Base-by-base conservation (phyloP, 2,113 vertebrate species). In the Oostethus manadensis region DNA sequence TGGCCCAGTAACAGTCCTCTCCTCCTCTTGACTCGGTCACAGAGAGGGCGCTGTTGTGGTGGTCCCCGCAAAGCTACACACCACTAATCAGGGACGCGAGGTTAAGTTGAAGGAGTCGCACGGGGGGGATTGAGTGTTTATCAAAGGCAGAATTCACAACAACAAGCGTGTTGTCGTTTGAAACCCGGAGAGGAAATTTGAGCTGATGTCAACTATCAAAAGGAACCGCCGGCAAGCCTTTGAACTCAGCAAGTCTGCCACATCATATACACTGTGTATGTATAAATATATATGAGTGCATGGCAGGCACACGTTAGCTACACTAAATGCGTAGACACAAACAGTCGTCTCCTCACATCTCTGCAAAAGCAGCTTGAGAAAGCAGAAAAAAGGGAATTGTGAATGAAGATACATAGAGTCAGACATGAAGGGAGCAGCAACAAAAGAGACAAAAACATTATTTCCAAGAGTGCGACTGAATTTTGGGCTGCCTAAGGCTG, bases 211-310 rank as follows among this genome's bases (percentile, higher is more conserved):
- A 42, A 13, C 69, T 62, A 72, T 79, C 47, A 81, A 74, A 51
- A 53, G 63, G 57, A 74, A 33, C 0, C 49, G 60, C 51, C 23
- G 80, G 79, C 60, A 65, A 81, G 74, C 63, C 66, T 78, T 80
- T 83, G 64, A 83, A 84, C 74, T 74, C 47, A 49, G 51, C 4
- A 46, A 77, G 75, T 70, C 63, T 67, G 57, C 42, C 58, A 57
- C 59, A 59, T 65, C 66, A 42, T 48, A 72, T 51, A 77, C 56
- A 57, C 26, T 29, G 16, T 10, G 29, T 35, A 18, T 6, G 35
- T 18, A 54, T 40, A 55, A 18, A 35, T 48, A 21, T 35, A 35
- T 35, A 54, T 20, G 51, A 9, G 17, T 9, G 4, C 10, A 16
- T 54, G 33, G 53, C 29, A 40, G 66, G 43, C 57, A 62, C 59